These are phyloP conservation scores for Sclerurus mexicanus DNA, from an alignment of 2,113 vertebrate species.

Conservation along the genomic window DNA sequence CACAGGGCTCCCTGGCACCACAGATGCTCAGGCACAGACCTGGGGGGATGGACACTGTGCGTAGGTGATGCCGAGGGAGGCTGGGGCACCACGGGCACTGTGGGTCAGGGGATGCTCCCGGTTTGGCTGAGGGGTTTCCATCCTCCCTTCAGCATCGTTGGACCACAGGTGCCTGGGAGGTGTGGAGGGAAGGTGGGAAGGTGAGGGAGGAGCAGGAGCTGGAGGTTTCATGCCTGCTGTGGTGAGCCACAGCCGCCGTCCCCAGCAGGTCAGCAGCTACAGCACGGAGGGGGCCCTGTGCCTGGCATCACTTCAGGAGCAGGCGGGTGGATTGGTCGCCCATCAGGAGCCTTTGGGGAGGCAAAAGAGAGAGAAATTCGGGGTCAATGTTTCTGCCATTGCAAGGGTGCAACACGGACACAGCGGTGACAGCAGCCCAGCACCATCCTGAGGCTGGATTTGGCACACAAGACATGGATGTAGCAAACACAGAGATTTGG, in stretches of 20 bases:
- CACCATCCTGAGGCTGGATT: not conserved
- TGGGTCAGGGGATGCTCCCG: not conserved
- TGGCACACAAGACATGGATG: fast-evolving
- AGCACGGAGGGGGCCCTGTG: fast-evolving
- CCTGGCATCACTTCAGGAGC: not conserved
- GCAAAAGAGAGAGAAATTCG: fast-evolving
- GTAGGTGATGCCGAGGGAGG: fast-evolving
- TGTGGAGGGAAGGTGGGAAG: not conserved
- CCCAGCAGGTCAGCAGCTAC: fast-evolving
- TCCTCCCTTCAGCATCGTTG: fast-evolving
- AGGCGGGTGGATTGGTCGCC: not conserved
- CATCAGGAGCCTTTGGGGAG: not conserved
- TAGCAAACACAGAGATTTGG: fast-evolving
- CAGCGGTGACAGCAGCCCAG: not conserved
- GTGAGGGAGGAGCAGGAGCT: not conserved
- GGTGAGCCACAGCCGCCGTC: not conserved
- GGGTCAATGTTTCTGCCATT: fast-evolving
- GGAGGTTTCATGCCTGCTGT: fast-evolving
- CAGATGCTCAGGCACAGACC: not conserved
- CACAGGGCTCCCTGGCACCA: not conserved
- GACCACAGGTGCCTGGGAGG: fast-evolving
- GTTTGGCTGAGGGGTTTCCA: not conserved
- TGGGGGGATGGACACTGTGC: fast-evolving
- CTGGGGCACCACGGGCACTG: fast-evolving
- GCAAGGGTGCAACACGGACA: not conserved